Conservation (phyloP, 2,888 invertebrate species). For the Podotricha telesiphe region DNA sequence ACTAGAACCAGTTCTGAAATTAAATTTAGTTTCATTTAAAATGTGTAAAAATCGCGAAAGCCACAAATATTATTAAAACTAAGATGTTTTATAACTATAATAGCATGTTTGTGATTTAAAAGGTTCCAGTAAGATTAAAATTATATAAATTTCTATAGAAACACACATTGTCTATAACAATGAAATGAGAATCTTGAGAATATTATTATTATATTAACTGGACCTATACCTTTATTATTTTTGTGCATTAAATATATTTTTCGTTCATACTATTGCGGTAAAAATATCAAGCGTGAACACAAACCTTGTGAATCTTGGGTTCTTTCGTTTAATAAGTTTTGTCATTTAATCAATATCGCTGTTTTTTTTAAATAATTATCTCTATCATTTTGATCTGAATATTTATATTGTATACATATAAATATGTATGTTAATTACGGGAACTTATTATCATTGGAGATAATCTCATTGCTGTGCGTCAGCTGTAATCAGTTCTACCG, state of each 20-base stretch:
- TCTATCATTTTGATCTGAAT: neutral
- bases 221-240: neutral
- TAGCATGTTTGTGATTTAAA: neutral
- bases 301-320: neutral
- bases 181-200: too few species aligned
- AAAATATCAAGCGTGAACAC: neutral
- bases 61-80: neutral
- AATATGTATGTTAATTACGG: neutral
- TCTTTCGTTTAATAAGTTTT: neutral
- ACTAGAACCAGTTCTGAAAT: too few species aligned
- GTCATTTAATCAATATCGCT: neutral
- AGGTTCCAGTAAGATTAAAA: neutral
- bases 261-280: neutral
- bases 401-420: neutral
- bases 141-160: neutral
- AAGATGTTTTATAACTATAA: neutral
- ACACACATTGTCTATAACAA: too few species aligned
- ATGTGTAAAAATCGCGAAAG: neutral
- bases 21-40: too few species aligned
- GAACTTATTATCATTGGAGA: conserved; percentile 5
- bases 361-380: neutral
- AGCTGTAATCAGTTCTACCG: neutral
- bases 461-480: conserved; percentile 3
- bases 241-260: conserved; percentile 4
- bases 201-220: too few species aligned